Evolutionary conservation across 2,113 vertebrate species (phyloP).

Genomic region (Anhinga anhinga): DNA sequence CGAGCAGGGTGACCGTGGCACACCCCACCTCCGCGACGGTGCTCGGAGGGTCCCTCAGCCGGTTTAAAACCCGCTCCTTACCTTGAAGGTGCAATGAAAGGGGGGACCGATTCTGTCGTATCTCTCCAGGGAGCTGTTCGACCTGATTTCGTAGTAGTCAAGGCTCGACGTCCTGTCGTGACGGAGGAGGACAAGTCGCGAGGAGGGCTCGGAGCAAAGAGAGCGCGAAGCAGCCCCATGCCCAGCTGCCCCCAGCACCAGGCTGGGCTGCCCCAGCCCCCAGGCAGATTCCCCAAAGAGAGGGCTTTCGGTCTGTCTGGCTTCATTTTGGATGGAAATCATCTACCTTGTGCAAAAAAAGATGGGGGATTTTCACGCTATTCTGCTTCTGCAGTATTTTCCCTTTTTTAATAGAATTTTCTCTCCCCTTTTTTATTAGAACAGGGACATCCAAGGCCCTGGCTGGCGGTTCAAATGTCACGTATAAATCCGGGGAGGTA

Average conservation of each 20-base stretch:
- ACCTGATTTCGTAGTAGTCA: conserved; percentile 82
- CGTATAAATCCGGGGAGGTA: not conserved
- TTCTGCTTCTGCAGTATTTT: not conserved
- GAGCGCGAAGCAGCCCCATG: rapidly evolving
- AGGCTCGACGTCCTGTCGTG: conserved; percentile 78
- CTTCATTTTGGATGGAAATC: not conserved
- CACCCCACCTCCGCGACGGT: rapidly evolving
- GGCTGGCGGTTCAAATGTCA: not conserved
- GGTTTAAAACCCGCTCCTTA: not conserved
- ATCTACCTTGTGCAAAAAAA: not conserved
- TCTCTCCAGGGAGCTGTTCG: conserved; percentile 72
- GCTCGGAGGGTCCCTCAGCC: rapidly evolving
- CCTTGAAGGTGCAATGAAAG: conserved; percentile 85
- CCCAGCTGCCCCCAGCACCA: not conserved
- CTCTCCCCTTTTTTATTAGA: not conserved
- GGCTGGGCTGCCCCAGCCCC: not conserved
- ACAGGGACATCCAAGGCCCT: not conserved
- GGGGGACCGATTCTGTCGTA: conserved; percentile 65
- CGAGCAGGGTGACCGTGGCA: rapidly evolving
- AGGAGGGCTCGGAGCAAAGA: not conserved
- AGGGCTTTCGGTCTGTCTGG: not conserved
- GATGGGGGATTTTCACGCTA: rapidly evolving
- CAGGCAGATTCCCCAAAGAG: not conserved
- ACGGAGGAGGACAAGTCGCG: not conserved
- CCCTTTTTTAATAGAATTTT: not conserved